These are phyloP conservation scores for Selenia dentaria DNA, from an alignment of 2,888 invertebrate species.

Conservation along the genomic window DNA sequence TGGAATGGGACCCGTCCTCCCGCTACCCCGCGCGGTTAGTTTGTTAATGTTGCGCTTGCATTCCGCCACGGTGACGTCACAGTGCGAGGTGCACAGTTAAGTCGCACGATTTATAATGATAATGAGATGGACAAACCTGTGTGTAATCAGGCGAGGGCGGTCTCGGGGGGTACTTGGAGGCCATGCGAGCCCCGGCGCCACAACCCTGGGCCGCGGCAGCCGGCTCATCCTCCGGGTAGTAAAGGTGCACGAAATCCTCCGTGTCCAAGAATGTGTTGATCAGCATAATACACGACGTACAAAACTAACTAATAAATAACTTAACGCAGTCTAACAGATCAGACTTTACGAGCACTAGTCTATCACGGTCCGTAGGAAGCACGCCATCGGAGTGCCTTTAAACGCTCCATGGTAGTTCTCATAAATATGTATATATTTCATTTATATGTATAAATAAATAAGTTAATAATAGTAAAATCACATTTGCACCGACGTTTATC, in stretches of 20 bases:
- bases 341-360: conserved; percentile 65
- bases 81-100: no score
- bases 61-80: no score
- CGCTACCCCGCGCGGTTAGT: no score
- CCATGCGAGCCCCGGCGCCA: conserved; percentile 76
- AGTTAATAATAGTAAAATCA: conserved; percentile 73
- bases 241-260: conserved; percentile 82
- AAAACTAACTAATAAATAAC: conserved; percentile 71
- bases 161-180: conserved; percentile 71
- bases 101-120: no score
- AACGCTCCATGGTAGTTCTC: conserved; percentile 65
- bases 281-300: conserved; percentile 75
- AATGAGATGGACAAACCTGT: conserved; percentile 58
- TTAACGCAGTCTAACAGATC: conserved; percentile 68
- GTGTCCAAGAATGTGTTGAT: conserved; percentile 82
- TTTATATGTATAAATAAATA: conserved; percentile 52
- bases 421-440: conserved; percentile 42
- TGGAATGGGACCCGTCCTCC: no score
- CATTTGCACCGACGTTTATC: conserved; percentile 70
- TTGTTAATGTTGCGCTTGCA: no score
- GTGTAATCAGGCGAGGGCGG: conserved; percentile 75
- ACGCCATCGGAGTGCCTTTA: conserved; percentile 68
- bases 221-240: conserved; percentile 79
- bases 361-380: conserved; percentile 65
- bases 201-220: conserved; percentile 69